These are phyloP conservation scores for Saxidomus purpurata DNA, from an alignment of 1,140 invertebrate species.

Conservation along the genomic window DNA sequence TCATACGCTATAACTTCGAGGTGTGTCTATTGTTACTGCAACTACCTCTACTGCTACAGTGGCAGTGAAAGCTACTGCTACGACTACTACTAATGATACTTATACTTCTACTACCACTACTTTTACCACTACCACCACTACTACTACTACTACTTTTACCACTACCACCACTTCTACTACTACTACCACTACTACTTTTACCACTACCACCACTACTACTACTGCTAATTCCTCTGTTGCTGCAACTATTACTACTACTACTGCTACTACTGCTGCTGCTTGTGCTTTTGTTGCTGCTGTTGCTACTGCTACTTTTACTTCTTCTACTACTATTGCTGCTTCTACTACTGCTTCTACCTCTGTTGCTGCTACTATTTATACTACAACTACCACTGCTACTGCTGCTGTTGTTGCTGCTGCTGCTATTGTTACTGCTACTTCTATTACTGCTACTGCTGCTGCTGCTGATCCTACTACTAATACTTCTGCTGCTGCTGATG, in stretches of 20 bases:
- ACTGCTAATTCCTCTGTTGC: too few relatives aligned
- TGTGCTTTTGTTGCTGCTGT: too few relatives aligned
- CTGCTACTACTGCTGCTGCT: too few relatives aligned
- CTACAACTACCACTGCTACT: conserved; percentile 46
- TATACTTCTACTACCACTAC: too few relatives aligned
- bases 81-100: conserved; percentile 49
- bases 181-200: conserved; percentile 49
- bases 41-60: conserved; percentile 50
- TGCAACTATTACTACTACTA: too few relatives aligned
- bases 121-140: too few relatives aligned
- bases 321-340: conserved; percentile 47
- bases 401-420: conserved; percentile 16
- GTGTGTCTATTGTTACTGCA: conserved; percentile 24
- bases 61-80: conserved; percentile 44
- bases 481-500: too few relatives aligned
- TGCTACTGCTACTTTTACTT: conserved; percentile 1
- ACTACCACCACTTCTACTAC: conserved; percentile 45
- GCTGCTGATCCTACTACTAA: conserved; percentile 44
- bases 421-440: conserved; percentile 39
- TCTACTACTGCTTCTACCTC: too few relatives aligned
- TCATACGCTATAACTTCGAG: conserved; percentile 31
- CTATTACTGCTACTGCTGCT: too few relatives aligned
- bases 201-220: too few relatives aligned
- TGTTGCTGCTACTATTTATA: conserved; percentile 34
- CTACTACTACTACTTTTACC: too few relatives aligned